phyloP scores from a whole-genome alignment of 2,888 invertebrate species.

The Pandemis corylana region DNA sequence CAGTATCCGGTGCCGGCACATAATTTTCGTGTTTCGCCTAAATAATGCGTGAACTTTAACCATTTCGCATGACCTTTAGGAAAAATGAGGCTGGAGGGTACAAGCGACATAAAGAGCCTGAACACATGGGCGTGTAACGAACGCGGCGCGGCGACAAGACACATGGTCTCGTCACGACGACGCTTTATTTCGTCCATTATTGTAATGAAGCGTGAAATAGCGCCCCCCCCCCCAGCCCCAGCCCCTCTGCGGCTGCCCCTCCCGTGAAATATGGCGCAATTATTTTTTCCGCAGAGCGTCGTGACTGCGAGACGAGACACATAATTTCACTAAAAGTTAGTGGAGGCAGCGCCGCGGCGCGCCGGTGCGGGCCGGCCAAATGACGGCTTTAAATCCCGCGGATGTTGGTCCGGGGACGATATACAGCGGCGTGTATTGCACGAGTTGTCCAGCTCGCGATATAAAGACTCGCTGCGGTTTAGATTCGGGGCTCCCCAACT shows the following conservation, averaged over 20 bases:
- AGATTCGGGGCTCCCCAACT: background rate
- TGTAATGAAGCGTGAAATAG: constrained; percentile 41
- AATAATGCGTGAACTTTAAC: constrained; percentile 1
- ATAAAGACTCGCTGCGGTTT: background rate
- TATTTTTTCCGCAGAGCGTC: constrained; percentile 40
- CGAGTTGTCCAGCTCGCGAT: background rate
- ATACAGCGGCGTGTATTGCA: constrained; percentile 3
- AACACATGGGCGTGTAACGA: constrained; percentile 24
- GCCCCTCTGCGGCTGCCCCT: constrained; percentile 10
- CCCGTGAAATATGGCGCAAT: constrained; percentile 41
- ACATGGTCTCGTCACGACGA: constrained; percentile 36
- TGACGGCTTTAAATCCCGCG: constrained; percentile 30
- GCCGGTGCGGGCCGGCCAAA: constrained; percentile 20
- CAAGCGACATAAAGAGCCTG: constrained; percentile 14
- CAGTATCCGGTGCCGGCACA: background rate
- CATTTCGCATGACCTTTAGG: constrained; percentile 1
- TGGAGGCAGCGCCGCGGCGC: constrained; percentile 14
- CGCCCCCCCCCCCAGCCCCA: background rate
- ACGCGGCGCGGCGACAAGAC: constrained; percentile 31
- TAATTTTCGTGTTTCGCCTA: background rate
- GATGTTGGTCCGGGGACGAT: constrained; percentile 19
- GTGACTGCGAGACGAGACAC: constrained; percentile 32
- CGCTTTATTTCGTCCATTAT: constrained; percentile 39
- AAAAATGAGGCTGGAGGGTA: background rate
- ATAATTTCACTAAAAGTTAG: constrained; percentile 38